These are phyloP conservation scores for Casuarius casuarius DNA, from an alignment of 2,113 vertebrate species.

Conservation along the genomic window DNA sequence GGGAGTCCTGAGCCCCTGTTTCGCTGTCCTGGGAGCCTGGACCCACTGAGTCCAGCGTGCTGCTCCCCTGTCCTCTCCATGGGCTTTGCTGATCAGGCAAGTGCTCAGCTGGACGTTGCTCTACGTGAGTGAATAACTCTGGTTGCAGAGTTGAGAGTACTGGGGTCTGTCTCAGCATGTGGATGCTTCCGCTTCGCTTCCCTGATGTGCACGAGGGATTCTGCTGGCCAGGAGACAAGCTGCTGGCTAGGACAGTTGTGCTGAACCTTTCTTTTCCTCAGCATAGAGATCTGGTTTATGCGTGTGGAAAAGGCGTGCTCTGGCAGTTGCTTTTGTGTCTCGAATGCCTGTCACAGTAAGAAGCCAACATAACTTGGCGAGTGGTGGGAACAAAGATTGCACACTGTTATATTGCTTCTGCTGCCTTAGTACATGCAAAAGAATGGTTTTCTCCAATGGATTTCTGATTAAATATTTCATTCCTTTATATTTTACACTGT, in stretches of 20 bases:
- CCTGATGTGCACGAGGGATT: background rate
- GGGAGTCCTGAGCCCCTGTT: background rate
- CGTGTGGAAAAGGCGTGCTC: background rate
- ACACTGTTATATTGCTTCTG: background rate
- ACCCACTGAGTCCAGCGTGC: background rate
- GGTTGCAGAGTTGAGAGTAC: background rate
- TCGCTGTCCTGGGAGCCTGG: background rate
- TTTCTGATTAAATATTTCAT: background rate
- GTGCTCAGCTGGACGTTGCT: background rate
- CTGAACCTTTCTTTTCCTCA: background rate
- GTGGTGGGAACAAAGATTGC: background rate
- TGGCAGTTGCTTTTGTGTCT: background rate
- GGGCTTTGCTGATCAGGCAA: background rate
- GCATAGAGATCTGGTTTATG: accelerated
- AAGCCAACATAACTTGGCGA: background rate
- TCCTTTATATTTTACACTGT: background rate
- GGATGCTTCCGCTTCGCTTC: background rate
- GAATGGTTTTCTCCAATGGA: background rate
- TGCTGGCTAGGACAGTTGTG: background rate
- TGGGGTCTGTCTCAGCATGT: accelerated
- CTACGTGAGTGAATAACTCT: background rate
- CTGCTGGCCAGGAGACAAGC: background rate
- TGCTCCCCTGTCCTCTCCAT: background rate
- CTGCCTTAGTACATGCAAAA: background rate
- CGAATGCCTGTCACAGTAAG: background rate